Base-by-base conservation (phyloP, 2,113 vertebrate species). In the Etheostoma cragini region DNA sequence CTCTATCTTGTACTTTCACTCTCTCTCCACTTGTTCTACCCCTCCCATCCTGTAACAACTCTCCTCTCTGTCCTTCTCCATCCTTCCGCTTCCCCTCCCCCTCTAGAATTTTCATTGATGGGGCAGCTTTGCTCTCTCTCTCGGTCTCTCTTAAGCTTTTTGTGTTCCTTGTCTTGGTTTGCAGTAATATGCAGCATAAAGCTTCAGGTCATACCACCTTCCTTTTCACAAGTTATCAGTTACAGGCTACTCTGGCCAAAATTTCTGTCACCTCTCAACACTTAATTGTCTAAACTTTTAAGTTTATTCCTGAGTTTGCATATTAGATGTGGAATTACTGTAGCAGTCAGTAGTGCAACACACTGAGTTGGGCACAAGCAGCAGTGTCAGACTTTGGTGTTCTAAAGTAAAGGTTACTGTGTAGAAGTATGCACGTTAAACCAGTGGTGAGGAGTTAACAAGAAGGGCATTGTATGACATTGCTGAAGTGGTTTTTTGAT, bases 1-100 rank as follows among this genome's bases (percentile, higher is more conserved):
- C 83, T 91, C 66, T 88, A 58, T 89, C 81, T 78, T 72, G 67
- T 84, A 84, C 83, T 54, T 80, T 80, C 35, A 8, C 61, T 83
- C 87, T 73, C 83, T 87, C 86, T 85, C 66, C 74, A 77, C 83
- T 87, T 91, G 81, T 81, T 83, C 89, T 72, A 82, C 86, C 89
- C 88, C 90, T 91, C 90, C 85, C 87, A 81, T 88, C 86, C 87
- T 69, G 84, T 87, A 76, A 84, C 73, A 86, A 72, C 87, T 92
- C 93, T 93, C 91, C 91, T 92, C 84, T 92, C 87, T 91, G 90
- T 92, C 91, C 91, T 91, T 92, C 91, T 91, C 88, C 91, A 93
- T 93, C 91, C 90, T 91, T 92, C 89, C 83, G 81, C 82, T 89
- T 85, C 87, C 89, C 89, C 82, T 87, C 90, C 92, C 90, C 91